These are phyloP conservation scores for Thunnus thynnus DNA, from an alignment of 2,113 vertebrate species.

Conservation along the genomic window DNA sequence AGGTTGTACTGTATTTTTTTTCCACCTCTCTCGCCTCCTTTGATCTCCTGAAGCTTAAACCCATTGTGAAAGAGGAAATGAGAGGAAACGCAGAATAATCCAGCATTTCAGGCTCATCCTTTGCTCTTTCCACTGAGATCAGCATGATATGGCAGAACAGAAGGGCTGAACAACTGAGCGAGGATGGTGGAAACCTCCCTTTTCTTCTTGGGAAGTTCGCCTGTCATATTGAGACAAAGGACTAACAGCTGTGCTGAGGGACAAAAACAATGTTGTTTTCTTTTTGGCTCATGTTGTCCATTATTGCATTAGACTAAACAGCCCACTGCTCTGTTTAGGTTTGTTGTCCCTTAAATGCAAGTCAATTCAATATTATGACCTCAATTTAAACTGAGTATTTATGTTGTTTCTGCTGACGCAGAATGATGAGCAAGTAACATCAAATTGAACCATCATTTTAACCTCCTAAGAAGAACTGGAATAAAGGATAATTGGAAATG, in stretches of 20 bases:
- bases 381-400: not conserved
- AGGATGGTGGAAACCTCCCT: constrained; percentile 33
- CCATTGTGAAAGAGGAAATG: constrained; percentile 36
- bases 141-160: constrained; percentile 38
- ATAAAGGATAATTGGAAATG: too few species aligned
- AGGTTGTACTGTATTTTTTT: not conserved
- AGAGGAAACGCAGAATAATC: constrained; percentile 47
- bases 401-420: not conserved
- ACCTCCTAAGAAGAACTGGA: too few species aligned
- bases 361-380: not conserved
- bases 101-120: constrained; percentile 44
- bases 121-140: constrained; percentile 54
- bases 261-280: not conserved
- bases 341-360: not conserved
- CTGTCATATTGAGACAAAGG: constrained; percentile 50
- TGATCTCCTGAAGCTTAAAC: constrained; percentile 50
- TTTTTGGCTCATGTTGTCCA: not conserved
- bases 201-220: constrained; percentile 23
- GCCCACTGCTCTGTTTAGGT: not conserved
- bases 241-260: constrained; percentile 28
- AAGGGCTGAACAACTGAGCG: constrained; percentile 26
- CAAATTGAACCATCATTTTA: too few species aligned
- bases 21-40: constrained; percentile 14
- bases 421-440: too few species aligned
- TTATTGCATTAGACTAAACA: not conserved